phyloP scores from a whole-genome alignment of 2,888 invertebrate genomes.

The Actias luna region DNA sequence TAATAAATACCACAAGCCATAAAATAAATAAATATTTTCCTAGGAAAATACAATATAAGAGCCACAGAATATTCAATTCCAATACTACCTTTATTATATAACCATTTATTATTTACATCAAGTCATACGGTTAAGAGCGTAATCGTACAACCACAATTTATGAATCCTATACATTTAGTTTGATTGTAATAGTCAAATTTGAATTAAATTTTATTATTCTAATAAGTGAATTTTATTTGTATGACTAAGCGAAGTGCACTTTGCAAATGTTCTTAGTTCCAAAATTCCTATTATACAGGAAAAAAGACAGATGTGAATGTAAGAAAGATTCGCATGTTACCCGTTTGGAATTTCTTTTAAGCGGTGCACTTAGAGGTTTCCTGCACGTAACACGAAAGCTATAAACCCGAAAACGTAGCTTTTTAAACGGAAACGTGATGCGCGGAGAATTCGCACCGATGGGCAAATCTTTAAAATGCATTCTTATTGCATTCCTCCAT shows the following conservation, averaged over 20 bases:
- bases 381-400: constrained; percentile 8
- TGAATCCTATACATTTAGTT: too few relatives aligned
- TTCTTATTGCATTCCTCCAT: not conserved
- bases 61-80: too few relatives aligned
- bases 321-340: not conserved
- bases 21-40: too few relatives aligned
- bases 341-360: constrained; percentile 1
- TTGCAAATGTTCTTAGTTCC: not conserved
- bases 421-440: not conserved
- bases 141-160: too few relatives aligned
- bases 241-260: not conserved
- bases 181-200: not conserved
- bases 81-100: too few relatives aligned
- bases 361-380: constrained; percentile 6
- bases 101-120: too few relatives aligned
- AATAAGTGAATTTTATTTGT: not conserved
- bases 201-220: not conserved
- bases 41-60: too few relatives aligned
- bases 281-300: not conserved
- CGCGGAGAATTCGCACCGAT: not conserved
- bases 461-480: not conserved
- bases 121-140: too few relatives aligned
- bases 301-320: not conserved
- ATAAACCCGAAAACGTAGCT: constrained; percentile 1
- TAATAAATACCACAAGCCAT: too few relatives aligned